phyloP scores from a whole-genome alignment of 1,140 invertebrate species.

The Camponotus floridanus region DNA sequence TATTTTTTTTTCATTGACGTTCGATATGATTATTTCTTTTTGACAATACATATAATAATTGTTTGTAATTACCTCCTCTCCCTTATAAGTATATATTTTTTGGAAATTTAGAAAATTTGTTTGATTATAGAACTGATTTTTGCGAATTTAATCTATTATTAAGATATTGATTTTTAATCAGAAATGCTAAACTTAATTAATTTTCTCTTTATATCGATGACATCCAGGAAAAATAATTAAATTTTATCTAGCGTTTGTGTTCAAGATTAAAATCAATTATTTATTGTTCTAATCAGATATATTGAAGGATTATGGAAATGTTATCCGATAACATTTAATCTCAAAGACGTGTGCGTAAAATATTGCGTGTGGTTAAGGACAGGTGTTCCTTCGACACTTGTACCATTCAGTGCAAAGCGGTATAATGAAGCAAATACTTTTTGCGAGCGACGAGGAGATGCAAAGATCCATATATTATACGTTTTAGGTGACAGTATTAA shows the following conservation, averaged over 20 bases:
- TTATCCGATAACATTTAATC: conserved; percentile 14
- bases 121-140: too few relatives aligned
- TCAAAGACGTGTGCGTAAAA: conserved; percentile 10
- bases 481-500: conserved; percentile 54
- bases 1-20: neutral
- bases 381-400: conserved; percentile 68
- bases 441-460: conserved; percentile 53
- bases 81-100: too few relatives aligned
- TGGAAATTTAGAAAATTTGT: too few relatives aligned
- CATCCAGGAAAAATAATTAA: neutral
- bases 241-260: neutral
- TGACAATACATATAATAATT: too few relatives aligned
- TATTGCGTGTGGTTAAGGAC: neutral
- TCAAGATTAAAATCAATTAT: neutral
- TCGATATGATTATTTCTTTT: neutral
- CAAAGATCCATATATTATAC: conserved; percentile 14
- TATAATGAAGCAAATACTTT: conserved; percentile 52
- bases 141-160: too few relatives aligned
- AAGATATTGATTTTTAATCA: neutral
- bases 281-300: conserved; percentile 6
- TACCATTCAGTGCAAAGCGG: conserved; percentile 13
- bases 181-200: neutral
- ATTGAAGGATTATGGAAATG: conserved; percentile 25
- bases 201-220: neutral
- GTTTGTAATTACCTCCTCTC: too few relatives aligned